A percentile compares a stretch with the other conserved stretches of the same genome.
Conservation (phyloP, 2,113 vertebrate genomes). For the Excalfactoria chinensis region DNA sequence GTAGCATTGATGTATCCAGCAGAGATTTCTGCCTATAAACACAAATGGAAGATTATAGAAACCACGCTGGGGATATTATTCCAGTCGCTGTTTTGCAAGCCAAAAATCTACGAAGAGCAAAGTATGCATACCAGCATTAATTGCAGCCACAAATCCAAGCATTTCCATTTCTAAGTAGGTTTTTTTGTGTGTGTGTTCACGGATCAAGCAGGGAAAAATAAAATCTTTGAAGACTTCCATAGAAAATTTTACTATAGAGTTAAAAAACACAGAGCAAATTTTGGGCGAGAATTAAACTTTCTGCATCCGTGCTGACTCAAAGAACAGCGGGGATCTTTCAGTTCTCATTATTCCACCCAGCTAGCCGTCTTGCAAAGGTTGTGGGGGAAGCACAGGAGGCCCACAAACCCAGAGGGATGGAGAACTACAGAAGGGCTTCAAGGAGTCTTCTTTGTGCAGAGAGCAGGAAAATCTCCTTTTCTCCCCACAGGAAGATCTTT, state of each 20-base stretch:
- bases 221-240: slow-evolving; percentile 27
- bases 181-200: not conserved
- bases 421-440: not conserved
- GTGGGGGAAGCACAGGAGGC: not conserved
- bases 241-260: not conserved
- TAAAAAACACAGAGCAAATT: not conserved
- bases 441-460: not conserved
- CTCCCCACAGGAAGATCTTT: not conserved
- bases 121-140: not conserved
- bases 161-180: not conserved
- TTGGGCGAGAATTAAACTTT: not conserved
- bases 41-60: not conserved
- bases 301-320: fast-evolving
- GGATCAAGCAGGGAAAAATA: not conserved
- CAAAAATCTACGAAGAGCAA: not conserved
- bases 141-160: not conserved
- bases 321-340: not conserved
- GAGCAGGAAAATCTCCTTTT: not conserved
- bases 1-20: not conserved
- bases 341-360: not conserved
- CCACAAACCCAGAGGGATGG: not conserved
- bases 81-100: not conserved
- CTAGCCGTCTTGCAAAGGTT: not conserved
- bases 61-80: not conserved
- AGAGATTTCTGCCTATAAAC: not conserved